phyloP scores from a whole-genome alignment of 1,140 invertebrate genomes.

The Tetranychus cinnabarinus region DNA sequence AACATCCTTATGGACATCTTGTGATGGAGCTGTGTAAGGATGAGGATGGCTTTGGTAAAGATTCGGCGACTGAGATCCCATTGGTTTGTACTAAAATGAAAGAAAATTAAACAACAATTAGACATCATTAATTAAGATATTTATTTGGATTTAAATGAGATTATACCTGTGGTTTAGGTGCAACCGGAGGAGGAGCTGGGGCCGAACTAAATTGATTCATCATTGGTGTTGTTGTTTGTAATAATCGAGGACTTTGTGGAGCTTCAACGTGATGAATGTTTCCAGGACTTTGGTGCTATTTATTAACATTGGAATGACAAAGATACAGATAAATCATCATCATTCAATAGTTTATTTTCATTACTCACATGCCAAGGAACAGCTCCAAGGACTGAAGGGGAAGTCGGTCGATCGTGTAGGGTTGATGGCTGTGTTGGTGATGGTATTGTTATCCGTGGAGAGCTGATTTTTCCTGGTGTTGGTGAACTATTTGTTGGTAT shows the following conservation, averaged over 20 bases:
- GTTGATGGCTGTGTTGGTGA: neutral
- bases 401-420: neutral
- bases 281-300: constrained; percentile 5
- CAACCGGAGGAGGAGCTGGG: constrained; percentile 1
- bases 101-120: neutral
- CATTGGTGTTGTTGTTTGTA: neutral
- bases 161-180: constrained; percentile 5
- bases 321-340: neutral
- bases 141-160: no score
- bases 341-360: neutral
- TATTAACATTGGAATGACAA: neutral
- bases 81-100: neutral
- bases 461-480: neutral
- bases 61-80: neutral
- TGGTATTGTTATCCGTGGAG: neutral
- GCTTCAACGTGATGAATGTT: constrained; percentile 12
- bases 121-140: neutral
- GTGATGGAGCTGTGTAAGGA: neutral
- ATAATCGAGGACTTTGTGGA: constrained; percentile 6
- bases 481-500: neutral
- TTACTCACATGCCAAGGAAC: neutral
- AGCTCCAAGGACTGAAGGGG: neutral
- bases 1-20: no score
- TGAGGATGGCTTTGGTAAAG: neutral
- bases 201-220: neutral